phyloP scores from a whole-genome alignment of 2,888 invertebrate species.

The Meganola albula region DNA sequence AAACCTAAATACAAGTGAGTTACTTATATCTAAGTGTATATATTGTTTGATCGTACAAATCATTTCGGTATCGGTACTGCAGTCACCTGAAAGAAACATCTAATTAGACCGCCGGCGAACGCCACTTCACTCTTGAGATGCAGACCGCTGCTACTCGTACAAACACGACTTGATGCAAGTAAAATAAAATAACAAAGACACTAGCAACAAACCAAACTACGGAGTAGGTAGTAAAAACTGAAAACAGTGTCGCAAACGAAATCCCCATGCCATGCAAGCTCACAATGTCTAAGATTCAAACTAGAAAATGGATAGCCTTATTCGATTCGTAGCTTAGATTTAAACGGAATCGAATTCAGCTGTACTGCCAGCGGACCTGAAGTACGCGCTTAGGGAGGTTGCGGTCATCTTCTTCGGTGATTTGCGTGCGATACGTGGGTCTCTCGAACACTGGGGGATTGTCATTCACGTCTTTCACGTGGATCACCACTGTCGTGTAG shows the following conservation, averaged over 20 bases:
- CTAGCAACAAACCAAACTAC: slow-evolving; percentile 54
- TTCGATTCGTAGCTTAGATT: no score
- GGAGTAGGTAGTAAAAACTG: no score
- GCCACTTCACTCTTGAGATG: slow-evolving; percentile 35
- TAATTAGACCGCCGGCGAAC: slow-evolving; percentile 21
- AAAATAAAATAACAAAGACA: slow-evolving; percentile 47
- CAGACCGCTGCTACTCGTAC: slow-evolving; percentile 30
- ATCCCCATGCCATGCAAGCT: slow-evolving; percentile 69
- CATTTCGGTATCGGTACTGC: no score
- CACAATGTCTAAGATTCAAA: slow-evolving; percentile 35
- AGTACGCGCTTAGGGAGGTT: slow-evolving; percentile 95
- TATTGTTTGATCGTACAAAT: no score
- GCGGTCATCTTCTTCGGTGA: slow-evolving; percentile 96
- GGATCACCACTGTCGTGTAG: slow-evolving; percentile 97
- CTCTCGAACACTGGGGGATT: slow-evolving; percentile 98
- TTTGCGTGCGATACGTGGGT: slow-evolving; percentile 95
- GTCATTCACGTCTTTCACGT: slow-evolving; percentile 98
- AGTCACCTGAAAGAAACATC: slow-evolving; percentile 19
- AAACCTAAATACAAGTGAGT: no score
- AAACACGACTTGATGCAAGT: slow-evolving; percentile 46
- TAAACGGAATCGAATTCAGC: slow-evolving; percentile 42
- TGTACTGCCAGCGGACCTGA: slow-evolving; percentile 83
- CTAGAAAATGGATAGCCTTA: slow-evolving; percentile 33
- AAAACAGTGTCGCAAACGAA: slow-evolving; percentile 49
- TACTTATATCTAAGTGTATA: no score